Evolutionary conservation across 2,888 invertebrate species (phyloP).

Genomic region (Strigamia crassipes): DNA sequence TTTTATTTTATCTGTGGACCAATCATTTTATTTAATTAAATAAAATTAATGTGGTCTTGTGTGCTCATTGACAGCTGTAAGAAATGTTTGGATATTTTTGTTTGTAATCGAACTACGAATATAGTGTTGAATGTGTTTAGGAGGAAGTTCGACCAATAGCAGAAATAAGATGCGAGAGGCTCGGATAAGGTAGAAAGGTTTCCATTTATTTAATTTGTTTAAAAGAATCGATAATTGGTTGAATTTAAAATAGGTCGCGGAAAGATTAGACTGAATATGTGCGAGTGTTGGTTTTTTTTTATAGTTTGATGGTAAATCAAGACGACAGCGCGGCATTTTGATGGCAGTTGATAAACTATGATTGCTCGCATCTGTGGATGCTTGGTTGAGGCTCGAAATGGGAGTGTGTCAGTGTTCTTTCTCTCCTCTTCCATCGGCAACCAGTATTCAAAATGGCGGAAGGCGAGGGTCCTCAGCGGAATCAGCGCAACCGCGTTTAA

Average conservation of each 20-base stretch:
- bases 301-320: conserved; percentile 4
- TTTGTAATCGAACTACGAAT: not conserved
- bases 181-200: not conserved
- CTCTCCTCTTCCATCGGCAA: conserved; percentile 28
- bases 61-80: not conserved
- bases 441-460: conserved; percentile 42
- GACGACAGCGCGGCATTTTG: conserved; percentile 27
- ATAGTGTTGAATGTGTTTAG: not conserved
- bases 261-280: not conserved
- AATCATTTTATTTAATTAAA: too few relatives aligned
- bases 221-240: conserved; percentile 31
- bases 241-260: not conserved
- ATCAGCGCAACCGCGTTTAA: conserved; percentile 1
- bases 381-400: conserved; percentile 28
- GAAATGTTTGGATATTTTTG: not conserved
- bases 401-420: conserved; percentile 36
- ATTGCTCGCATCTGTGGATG: conserved; percentile 40
- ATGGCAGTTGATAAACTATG: conserved; percentile 31
- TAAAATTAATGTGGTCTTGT: too few relatives aligned
- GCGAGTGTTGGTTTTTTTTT: not conserved
- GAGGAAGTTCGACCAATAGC: not conserved
- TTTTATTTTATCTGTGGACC: too few relatives aligned
- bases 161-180: not conserved
- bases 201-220: conserved; percentile 14
- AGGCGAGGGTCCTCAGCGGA: conserved; percentile 19